phyloP scores from a whole-genome alignment of 2,113 vertebrate species.

The Prietella phreatophila region DNA sequence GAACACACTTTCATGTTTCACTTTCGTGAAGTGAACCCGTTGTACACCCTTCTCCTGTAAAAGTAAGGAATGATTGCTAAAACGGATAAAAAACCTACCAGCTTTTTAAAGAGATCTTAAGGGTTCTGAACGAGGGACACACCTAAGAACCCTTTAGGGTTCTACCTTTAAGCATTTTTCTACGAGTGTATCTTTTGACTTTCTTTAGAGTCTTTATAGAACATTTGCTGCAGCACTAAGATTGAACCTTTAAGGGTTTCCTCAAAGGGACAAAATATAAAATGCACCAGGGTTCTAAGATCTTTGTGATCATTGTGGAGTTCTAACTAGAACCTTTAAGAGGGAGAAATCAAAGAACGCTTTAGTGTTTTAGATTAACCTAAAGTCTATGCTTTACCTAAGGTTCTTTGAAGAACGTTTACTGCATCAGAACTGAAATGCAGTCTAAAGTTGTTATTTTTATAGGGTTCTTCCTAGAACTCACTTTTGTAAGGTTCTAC shows the following conservation, averaged over 20 bases:
- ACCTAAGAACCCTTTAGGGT: neutral
- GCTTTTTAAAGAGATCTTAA: neutral
- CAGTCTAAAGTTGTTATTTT: neutral
- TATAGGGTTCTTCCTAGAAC: neutral
- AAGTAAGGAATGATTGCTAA: neutral
- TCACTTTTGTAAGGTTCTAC: neutral
- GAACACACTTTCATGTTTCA: neutral
- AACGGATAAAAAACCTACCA: too few species aligned
- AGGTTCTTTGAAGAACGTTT: neutral
- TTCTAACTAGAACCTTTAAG: neutral
- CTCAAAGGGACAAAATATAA: neutral
- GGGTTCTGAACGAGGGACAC: neutral
- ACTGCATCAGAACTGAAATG: too few species aligned
- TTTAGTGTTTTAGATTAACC: too few species aligned
- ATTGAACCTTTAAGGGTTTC: neutral
- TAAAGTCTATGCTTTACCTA: neutral
- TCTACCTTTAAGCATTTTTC: too few species aligned
- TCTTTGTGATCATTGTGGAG: neutral
- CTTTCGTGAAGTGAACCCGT: neutral
- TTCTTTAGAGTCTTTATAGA: neutral
- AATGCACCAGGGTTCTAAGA: neutral
- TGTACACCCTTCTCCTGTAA: neutral
- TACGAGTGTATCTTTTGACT: neutral
- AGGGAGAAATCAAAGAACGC: neutral
- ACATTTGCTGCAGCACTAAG: neutral